phyloP scores from a whole-genome alignment of 1,140 invertebrate species.

The Zaprionus capensis region DNA sequence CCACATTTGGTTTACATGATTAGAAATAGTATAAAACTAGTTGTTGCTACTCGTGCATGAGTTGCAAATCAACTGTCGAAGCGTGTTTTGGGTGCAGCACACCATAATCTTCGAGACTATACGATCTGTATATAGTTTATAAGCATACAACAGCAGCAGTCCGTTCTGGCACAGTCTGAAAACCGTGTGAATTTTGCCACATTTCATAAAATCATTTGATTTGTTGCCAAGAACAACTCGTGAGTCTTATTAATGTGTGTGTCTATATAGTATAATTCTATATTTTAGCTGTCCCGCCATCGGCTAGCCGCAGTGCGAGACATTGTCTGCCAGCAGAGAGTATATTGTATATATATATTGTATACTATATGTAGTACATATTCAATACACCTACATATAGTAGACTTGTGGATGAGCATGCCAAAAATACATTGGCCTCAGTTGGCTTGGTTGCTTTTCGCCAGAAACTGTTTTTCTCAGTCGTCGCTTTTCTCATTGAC shows the following conservation, averaged over 20 bases:
- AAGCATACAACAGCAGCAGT: not conserved
- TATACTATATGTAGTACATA: constrained; percentile 17
- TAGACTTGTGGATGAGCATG: constrained; percentile 33
- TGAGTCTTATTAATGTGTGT: constrained; percentile 1
- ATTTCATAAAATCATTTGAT: constrained; percentile 31
- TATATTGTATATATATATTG: constrained; percentile 17
- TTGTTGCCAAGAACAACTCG: constrained; percentile 35
- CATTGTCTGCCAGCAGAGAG: constrained; percentile 54
- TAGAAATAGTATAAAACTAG: not conserved
- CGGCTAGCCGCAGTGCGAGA: constrained; percentile 78
- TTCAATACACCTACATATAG: constrained; percentile 20
- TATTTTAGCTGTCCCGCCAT: constrained; percentile 67
- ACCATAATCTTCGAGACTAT: constrained; percentile 15
- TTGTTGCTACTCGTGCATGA: not conserved
- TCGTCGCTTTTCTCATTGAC: constrained; percentile 54
- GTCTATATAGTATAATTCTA: constrained; percentile 43
- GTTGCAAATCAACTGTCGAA: not conserved
- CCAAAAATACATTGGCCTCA: constrained; percentile 74
- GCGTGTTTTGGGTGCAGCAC: not conserved
- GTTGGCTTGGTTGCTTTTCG: constrained; percentile 37
- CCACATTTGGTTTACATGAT: not conserved
- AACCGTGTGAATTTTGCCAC: constrained; percentile 3
- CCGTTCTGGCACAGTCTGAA: constrained; percentile 24
- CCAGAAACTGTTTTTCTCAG: constrained; percentile 51
- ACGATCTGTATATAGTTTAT: constrained; percentile 5